These are phyloP conservation scores for Xylocopa sonorina DNA, from an alignment of 1,140 invertebrate genomes.

Conservation along the genomic window DNA sequence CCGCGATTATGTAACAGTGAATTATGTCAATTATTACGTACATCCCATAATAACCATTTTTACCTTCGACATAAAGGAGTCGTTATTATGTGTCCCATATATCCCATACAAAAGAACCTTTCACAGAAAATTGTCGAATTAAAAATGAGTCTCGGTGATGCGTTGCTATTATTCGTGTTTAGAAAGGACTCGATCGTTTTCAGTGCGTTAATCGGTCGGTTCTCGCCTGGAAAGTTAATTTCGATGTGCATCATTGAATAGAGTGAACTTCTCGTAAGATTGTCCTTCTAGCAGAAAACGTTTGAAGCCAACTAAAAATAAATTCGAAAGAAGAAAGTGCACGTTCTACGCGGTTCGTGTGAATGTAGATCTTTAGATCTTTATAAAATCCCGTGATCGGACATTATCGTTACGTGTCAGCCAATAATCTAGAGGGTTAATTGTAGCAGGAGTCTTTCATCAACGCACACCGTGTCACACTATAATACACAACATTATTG, in stretches of 20 bases:
- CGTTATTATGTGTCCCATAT: too few species aligned
- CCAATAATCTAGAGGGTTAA: constrained; percentile 70
- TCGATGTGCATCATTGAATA: neutral
- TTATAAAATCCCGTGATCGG: too few species aligned
- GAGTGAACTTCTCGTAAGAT: too few species aligned
- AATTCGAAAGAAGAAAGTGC: constrained; percentile 6
- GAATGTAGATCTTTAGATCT: constrained; percentile 5
- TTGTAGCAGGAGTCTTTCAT: constrained; percentile 77
- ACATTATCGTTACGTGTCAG: constrained; percentile 27
- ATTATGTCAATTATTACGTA: constrained; percentile 37
- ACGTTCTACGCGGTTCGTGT: neutral
- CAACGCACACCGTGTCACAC: constrained; percentile 78
- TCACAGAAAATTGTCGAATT: too few species aligned
- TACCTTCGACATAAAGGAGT: neutral
- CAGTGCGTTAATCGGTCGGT: too few species aligned
- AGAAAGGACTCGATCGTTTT: neutral
- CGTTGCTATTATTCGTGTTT: neutral
- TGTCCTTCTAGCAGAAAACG: too few species aligned
- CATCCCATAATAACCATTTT: constrained; percentile 4
- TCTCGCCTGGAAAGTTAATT: neutral
- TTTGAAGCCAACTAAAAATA: constrained; percentile 31
- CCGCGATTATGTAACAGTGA: constrained; percentile 31
- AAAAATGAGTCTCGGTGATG: too few species aligned
- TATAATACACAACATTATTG: constrained; percentile 83
- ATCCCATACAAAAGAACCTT: neutral